A percentile compares a stretch with the other conserved stretches of the same genome.
phyloP scores from a whole-genome alignment of 2,113 vertebrate genomes.

The Tupaia tana region DNA sequence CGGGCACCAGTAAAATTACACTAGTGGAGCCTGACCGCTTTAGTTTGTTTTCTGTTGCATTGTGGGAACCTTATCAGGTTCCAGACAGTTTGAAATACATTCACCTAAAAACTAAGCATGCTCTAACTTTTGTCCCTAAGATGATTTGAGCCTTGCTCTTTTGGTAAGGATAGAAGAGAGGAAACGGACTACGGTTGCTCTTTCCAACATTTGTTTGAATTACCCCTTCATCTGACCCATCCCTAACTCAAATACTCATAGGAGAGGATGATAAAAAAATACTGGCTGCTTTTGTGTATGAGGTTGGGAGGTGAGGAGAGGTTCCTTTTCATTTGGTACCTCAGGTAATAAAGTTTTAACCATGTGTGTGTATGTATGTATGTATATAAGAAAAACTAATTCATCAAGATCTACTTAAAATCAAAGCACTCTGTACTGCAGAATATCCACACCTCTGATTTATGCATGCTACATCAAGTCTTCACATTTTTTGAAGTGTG shows the following conservation, averaged over 20 bases:
- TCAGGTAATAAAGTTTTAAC: background rate
- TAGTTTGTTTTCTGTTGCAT: background rate
- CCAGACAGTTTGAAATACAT: conserved; percentile 32
- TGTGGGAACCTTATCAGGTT: background rate
- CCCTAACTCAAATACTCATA: background rate
- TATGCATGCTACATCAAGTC: background rate
- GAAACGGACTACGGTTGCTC: background rate
- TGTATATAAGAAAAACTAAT: background rate
- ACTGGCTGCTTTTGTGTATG: background rate
- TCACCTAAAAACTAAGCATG: conserved; percentile 9
- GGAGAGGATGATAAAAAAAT: background rate
- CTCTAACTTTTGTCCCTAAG: background rate
- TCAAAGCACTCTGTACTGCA: background rate
- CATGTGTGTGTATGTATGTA: too few species aligned
- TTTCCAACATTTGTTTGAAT: background rate
- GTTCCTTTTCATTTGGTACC: background rate
- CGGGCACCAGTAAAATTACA: background rate
- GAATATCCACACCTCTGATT: background rate
- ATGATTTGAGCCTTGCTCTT: background rate
- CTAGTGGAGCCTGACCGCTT: background rate
- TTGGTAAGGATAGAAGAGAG: background rate
- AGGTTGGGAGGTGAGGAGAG: background rate
- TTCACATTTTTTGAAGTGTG: background rate
- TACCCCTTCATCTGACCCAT: background rate
- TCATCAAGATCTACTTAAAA: conserved; percentile 20